Evolutionary conservation across 2,797 vertebrate species (phyloP).

Genomic region (Muscicapa striata): DNA sequence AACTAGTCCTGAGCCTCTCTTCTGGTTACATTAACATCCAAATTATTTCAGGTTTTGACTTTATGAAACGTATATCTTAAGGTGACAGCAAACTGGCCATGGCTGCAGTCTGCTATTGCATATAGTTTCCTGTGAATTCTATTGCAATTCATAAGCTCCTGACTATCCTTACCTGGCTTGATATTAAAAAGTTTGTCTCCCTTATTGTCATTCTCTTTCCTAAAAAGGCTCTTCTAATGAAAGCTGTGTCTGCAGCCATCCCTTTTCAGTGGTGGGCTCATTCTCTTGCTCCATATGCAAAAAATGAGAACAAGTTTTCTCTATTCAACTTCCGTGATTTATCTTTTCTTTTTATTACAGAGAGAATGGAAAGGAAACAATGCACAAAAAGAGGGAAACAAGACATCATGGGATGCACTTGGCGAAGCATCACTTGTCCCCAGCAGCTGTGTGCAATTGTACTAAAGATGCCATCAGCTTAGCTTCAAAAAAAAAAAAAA

Average conservation of each 20-base stretch:
- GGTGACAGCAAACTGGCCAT: background rate
- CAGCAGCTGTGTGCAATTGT: conserved; percentile 46
- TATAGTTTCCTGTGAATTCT: background rate
- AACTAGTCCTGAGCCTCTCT: background rate
- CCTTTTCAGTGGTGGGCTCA: background rate
- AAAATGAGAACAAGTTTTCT: background rate
- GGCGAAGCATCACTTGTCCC: background rate
- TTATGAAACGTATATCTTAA: background rate
- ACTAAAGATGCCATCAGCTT: conserved; percentile 18
- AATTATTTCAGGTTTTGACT: background rate
- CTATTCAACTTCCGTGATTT: background rate
- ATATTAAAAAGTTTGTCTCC: background rate
- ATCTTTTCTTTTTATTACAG: background rate
- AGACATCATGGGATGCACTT: background rate
- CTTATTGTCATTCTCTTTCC: background rate
- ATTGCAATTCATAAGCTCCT: background rate
- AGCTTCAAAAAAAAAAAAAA: too few relatives aligned
- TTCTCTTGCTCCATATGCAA: background rate
- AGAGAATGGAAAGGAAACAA: background rate
- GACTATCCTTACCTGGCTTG: background rate
- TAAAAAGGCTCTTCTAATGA: background rate
- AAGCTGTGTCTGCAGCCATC: background rate
- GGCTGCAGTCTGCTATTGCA: background rate
- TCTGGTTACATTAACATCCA: background rate
- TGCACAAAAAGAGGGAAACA: conserved; percentile 10